These are phyloP conservation scores for Micrasema minimum DNA, from an alignment of 1,140 invertebrate species.

Conservation along the genomic window DNA sequence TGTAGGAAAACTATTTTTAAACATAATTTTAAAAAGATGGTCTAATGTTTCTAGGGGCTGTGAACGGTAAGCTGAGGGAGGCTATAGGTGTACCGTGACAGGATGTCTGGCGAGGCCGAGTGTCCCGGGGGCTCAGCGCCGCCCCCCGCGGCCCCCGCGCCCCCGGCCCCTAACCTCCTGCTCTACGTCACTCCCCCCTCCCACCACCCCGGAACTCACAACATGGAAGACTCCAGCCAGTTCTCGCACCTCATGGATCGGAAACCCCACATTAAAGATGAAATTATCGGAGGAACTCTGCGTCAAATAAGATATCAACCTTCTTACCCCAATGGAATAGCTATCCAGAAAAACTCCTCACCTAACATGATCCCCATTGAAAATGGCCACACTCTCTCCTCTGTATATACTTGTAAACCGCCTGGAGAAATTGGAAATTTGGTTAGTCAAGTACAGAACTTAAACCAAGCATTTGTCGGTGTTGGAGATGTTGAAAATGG, in stretches of 20 bases:
- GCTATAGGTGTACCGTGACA: constrained; percentile 33
- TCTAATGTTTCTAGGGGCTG: constrained; percentile 26
- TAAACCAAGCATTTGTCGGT: constrained; percentile 42
- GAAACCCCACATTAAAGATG: constrained; percentile 34
- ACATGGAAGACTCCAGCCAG: constrained; percentile 7
- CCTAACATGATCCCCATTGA: constrained; percentile 32
- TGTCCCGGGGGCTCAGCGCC: constrained; percentile 34
- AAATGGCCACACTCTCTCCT: constrained; percentile 15
- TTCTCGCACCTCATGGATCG: constrained; percentile 5
- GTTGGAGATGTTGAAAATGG: constrained; percentile 38
- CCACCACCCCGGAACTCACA: constrained; percentile 14
- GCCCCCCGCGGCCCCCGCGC: constrained; percentile 26
- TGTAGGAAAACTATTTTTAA: no score
- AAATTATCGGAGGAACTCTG: constrained; percentile 15
- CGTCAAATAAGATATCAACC: constrained; percentile 46
- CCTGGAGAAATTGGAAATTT: constrained; percentile 21
- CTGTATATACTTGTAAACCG: constrained; percentile 44
- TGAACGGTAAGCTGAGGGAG: constrained; percentile 19
- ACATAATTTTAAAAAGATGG: no score
- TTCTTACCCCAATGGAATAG: constrained; percentile 42
- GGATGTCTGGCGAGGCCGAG: constrained; percentile 47
- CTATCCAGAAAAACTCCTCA: constrained; percentile 40
- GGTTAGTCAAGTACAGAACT: constrained; percentile 29
- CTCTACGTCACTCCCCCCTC: constrained; percentile 42
- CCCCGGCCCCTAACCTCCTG: constrained; percentile 44